Evolutionary conservation across 92 coral and sea anemone genomes (phyloP).

Genomic region (Porites lobata): DNA sequence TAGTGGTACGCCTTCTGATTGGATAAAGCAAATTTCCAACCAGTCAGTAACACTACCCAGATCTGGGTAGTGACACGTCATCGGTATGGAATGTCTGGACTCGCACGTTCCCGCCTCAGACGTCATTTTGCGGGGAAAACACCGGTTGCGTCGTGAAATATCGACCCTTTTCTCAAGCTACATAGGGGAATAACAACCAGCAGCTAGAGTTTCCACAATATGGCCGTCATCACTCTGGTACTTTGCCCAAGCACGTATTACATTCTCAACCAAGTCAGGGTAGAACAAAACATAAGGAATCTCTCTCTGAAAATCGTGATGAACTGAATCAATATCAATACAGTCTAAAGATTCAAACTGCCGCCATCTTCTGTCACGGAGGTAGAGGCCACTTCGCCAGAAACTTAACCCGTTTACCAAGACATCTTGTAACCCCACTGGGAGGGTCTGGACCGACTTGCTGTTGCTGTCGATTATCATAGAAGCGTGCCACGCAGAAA

Average conservation of each 20-base stretch:
- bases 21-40: too few species aligned
- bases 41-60: too few species aligned
- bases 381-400: conserved; percentile 76
- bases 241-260: conserved; percentile 69
- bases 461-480: conserved; percentile 27
- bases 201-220: conserved; percentile 54
- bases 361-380: conserved; percentile 70
- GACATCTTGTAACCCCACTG: conserved; percentile 67
- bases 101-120: too few species aligned
- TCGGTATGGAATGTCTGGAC: too few species aligned
- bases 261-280: conserved; percentile 74
- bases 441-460: conserved; percentile 36
- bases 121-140: too few species aligned
- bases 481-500: conserved; percentile 63
- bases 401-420: conserved; percentile 71
- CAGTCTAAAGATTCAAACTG: conserved; percentile 76
- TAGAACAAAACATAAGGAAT: conserved; percentile 68
- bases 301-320: conserved; percentile 75
- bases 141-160: background rate
- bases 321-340: conserved; percentile 72
- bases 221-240: conserved; percentile 59
- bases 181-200: conserved; percentile 44
- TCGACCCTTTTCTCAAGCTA: too few species aligned
- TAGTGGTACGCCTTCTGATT: too few species aligned
- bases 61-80: too few species aligned